Base-by-base conservation (phyloP, 2,888 invertebrate genomes). In the Agrilus biguttatus region DNA sequence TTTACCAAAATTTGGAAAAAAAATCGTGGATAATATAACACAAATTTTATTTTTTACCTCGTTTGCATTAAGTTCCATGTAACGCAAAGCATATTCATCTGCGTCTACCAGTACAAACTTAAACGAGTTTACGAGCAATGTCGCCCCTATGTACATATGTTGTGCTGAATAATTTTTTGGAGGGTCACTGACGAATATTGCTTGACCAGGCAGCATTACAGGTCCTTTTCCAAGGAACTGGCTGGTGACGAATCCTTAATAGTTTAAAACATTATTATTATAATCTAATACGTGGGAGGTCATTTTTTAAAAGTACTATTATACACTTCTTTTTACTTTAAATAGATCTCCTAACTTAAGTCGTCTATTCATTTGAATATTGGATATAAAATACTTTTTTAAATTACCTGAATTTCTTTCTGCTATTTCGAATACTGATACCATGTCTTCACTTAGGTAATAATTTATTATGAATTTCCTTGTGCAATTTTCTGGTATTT, bases 81-180 rank as follows among this genome's bases (percentile, higher is more conserved):
- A 92, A 36, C 82, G 74, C 40, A 91, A 65, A 0, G 89, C 85
- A 58, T 87, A 93, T 56, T 87, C 83, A 60, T 95, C 93, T 2
- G 90, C 89, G 2, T 80, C 79, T 1, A 78, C 70, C 28, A 95
- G 70, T 39, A 82, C 68, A 62, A 93, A 93, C 38, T 78, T 65
- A 56, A 87, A 89, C 50, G 79, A 77, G 59, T 83, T 83, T 14
- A 93, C 72, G 35, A 79, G 78, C 37, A 93, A 56, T 37, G 75
- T 75, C 17, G 85, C 83, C 2, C 93, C 93, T 17, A 93, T 75
- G 69, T 80, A 88, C 70, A 93, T 83, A 61, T 93, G 83, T 51
- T 78, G 73, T 6, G 87, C 78, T 1, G 77, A 75, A 61, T 86
- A 92, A 50, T 77, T 75, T 5, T 75, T 71, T 0, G 91, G 90